Evolutionary conservation across 2,113 vertebrate genomes (phyloP), one percentile per base, ranked within the genome.

Genomic region (Crotalus helleri): DNA sequence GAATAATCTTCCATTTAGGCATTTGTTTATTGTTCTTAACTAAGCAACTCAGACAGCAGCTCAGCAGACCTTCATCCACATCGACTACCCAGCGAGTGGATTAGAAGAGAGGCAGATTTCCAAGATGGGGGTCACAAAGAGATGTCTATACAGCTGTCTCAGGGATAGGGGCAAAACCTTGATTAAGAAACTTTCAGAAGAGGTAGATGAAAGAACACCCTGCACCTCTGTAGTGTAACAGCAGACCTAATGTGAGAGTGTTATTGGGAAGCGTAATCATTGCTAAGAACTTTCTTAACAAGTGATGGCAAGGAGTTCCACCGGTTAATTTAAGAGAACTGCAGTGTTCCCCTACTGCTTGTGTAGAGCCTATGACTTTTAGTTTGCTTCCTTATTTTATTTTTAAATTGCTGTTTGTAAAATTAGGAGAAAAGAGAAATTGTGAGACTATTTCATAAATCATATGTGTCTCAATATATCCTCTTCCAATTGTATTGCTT

Each of bases 11-110:
- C 96, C 97, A 97, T 97, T 97, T 96, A 96, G 97, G 96, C 96
- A 96, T 96, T 94, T 98, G 97, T 98, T 98, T 98, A 97, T 98
- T 98, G 97, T 98, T 98, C 97, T 98, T 97, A 96, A 97, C 97
- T 96, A 92, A 96, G 96, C 97, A 4, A 97, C 95, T 97, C 98
- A 97, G 97, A 97, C 97, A 96, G 96, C 96, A 94, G 95, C 97
- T 95, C 95, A 11, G 94, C 94, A 96, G 95, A 95, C 0, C 92
- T 49, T 29, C 51, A 90, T 93, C 95, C 96, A 96, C 54, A 0
- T 86, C 3, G 95, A 49, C 95, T 97, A 93, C 96, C 96, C 95
- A 86, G 55, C 93, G 94, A 94, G 61, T 89, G 92, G 87, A 94
- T 92, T 95, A 93, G 94, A 92, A 93, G 61, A 95, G 58, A 96